A percentile compares a stretch with the other conserved stretches of the same genome.
Evolutionary conservation across 2,113 vertebrate genomes (phyloP).

Genomic region (Bambusicola thoracicus): DNA sequence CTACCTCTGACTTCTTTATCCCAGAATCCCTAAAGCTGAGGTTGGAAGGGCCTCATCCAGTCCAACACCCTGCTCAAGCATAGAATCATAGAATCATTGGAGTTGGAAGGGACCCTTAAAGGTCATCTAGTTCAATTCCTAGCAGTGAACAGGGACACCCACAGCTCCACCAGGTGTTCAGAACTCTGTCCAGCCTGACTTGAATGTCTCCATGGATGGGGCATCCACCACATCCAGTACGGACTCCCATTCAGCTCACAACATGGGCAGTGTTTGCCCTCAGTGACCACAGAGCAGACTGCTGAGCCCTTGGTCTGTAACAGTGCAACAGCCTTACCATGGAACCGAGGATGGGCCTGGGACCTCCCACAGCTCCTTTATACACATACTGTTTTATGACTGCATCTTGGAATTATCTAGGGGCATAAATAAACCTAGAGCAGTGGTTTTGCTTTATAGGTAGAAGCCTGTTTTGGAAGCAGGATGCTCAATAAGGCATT

Average conservation of each 20-base stretch:
- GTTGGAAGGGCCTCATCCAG: neutral
- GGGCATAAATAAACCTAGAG: neutral
- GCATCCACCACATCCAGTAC: neutral
- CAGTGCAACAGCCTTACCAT: neutral
- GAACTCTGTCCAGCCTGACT: too few species aligned
- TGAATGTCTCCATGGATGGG: too few species aligned
- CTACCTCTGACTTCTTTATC: neutral
- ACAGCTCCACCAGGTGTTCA: too few species aligned
- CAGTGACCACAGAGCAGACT: neutral
- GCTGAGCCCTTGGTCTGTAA: neutral
- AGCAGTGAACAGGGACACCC: too few species aligned
- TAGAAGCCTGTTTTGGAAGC: neutral
- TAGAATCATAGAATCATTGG: neutral
- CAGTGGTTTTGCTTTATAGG: neutral
- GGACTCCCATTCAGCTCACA: neutral
- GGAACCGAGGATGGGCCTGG: neutral
- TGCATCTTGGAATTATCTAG: neutral
- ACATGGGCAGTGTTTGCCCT: accelerated
- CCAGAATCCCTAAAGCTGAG: neutral
- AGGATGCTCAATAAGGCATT: neutral
- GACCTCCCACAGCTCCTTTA: neutral
- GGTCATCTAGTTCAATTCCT: too few species aligned
- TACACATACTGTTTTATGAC: neutral
- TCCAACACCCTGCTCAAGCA: neutral
- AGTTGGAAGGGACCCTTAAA: too few species aligned